These are phyloP conservation scores for Atethmia centrago DNA, from an alignment of 2,888 invertebrate genomes.

Conservation along the genomic window DNA sequence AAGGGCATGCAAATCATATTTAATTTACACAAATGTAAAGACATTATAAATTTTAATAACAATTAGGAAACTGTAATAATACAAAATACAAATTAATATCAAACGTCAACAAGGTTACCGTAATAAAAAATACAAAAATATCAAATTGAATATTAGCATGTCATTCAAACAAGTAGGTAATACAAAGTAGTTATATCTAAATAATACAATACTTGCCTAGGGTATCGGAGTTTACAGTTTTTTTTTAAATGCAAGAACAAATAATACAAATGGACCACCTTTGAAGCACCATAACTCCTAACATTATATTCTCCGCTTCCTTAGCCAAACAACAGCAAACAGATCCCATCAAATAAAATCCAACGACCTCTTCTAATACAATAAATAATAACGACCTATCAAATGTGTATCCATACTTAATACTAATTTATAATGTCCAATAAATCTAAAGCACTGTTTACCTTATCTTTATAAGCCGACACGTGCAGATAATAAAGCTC, in stretches of 20 bases:
- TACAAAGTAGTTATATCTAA: too few relatives aligned
- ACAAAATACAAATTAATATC: too few relatives aligned
- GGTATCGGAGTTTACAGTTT: too few relatives aligned
- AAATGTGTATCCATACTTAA: constrained; percentile 63
- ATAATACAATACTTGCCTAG: too few relatives aligned
- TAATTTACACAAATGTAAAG: too few relatives aligned
- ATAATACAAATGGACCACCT: neutral
- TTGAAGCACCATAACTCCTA: neutral
- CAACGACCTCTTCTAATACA: constrained; percentile 42
- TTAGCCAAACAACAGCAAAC: constrained; percentile 34
- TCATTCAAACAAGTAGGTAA: too few relatives aligned
- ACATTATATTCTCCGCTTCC: constrained; percentile 8
- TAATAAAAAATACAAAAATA: too few relatives aligned
- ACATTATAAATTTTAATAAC: too few relatives aligned
- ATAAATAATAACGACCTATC: constrained; percentile 62
- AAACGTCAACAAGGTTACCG: too few relatives aligned
- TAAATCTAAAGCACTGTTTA: constrained; percentile 68
- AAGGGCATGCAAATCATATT: too few relatives aligned
- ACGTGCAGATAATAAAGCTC: constrained; percentile 66
- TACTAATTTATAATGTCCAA: constrained; percentile 69
- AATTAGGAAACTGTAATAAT: too few relatives aligned
- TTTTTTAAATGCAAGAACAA: neutral
- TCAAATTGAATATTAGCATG: too few relatives aligned
- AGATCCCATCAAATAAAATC: constrained; percentile 56
- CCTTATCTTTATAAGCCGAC: constrained; percentile 69